A percentile compares a stretch with the other conserved stretches of the same genome.
Evolutionary conservation across 2,888 invertebrate species (phyloP).

Genomic region (Itoplectis maculator): DNA sequence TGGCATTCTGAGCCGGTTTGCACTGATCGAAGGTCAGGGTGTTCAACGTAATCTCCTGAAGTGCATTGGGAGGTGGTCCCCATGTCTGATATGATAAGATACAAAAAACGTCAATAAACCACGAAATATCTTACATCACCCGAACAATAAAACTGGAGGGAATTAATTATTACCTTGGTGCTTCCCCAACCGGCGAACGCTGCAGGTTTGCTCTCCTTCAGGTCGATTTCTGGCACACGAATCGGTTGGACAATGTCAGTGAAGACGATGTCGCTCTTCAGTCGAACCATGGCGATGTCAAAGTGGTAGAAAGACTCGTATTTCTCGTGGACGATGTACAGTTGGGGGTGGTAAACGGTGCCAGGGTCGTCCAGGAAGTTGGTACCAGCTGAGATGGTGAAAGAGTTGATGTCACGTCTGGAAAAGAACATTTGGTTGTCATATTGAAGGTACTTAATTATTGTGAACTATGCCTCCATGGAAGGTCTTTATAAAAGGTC

Average conservation of each 20-base stretch:
- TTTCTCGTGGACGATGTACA: conserved; percentile 60
- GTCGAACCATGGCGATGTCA: conserved; percentile 76
- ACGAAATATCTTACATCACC: no score
- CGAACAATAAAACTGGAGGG: no score
- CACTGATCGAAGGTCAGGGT: conserved; percentile 67
- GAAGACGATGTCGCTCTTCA: conserved; percentile 69
- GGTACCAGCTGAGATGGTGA: conserved; percentile 65
- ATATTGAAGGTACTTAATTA: no score
- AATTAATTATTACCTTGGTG: conserved; percentile 69
- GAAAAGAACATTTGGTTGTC: no score
- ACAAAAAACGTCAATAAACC: no score
- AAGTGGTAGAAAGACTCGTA: conserved; percentile 61
- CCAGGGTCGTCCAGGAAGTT: conserved; percentile 67
- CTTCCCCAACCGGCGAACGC: conserved; percentile 78
- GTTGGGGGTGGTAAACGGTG: conserved; percentile 52
- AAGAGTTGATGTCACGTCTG: conserved; percentile 34
- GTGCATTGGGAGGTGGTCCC: conserved; percentile 63
- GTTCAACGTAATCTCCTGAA: conserved; percentile 69
- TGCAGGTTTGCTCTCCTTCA: conserved; percentile 60
- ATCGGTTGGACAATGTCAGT: conserved; percentile 71
- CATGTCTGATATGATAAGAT: no score
- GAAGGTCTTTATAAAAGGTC: no score
- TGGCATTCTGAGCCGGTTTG: neutral
- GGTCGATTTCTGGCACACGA: conserved; percentile 65
- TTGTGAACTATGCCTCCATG: no score